phyloP scores from a whole-genome alignment of 2,797 vertebrate genomes.

The Eurystomus glaucurus region DNA sequence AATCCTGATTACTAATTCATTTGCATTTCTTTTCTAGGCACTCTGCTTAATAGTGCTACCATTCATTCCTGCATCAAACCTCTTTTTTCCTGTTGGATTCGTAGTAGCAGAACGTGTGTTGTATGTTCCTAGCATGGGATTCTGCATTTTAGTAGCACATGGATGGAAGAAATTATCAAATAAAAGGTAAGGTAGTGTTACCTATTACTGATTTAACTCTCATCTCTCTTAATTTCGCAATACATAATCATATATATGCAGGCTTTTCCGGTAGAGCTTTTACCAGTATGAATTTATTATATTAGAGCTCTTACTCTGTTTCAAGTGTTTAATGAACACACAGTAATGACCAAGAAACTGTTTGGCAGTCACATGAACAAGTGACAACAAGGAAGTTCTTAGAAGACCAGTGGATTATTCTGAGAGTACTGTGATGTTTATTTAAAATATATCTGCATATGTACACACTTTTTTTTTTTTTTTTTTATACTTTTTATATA shows the following conservation, averaged over 20 bases:
- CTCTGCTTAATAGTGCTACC: conserved; percentile 95
- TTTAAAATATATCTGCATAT: neutral
- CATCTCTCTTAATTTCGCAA: neutral
- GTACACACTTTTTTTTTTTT: too few species aligned
- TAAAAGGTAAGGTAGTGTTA: conserved; percentile 86
- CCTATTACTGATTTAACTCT: neutral
- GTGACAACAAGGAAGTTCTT: neutral
- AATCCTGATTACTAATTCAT: neutral
- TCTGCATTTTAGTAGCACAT: conserved; percentile 95
- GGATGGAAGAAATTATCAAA: conserved; percentile 92
- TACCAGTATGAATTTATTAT: neutral
- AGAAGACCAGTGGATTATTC: neutral
- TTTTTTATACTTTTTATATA: neutral
- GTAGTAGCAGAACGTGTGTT: conserved; percentile 97
- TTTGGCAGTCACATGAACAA: neutral
- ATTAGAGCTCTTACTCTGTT: neutral
- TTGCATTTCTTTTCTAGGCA: conserved; percentile 85
- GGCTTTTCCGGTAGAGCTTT: neutral
- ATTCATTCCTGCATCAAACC: conserved; percentile 97
- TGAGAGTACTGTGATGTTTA: neutral
- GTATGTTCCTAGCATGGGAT: conserved; percentile 98
- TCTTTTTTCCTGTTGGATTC: conserved; percentile 99
- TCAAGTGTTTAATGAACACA: neutral
- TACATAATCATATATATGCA: neutral
- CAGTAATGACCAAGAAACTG: neutral